Evolutionary conservation across 2,888 invertebrate genomes (phyloP).

Genomic region (Hoplodrina ambigua): DNA sequence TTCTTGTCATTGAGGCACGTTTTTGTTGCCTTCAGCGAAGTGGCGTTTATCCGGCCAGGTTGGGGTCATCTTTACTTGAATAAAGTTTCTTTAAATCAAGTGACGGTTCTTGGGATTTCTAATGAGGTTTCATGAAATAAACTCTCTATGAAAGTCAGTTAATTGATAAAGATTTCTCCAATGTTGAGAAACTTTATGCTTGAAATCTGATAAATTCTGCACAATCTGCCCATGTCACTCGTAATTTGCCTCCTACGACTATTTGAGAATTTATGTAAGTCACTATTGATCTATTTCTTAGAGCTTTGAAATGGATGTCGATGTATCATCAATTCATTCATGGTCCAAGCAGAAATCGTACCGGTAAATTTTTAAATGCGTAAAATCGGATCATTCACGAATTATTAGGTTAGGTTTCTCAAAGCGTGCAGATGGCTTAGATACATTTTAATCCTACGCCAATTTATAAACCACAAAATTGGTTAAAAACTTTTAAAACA

Average conservation of each 20-base stretch:
- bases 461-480: constrained; percentile 11
- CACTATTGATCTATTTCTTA: constrained; percentile 30
- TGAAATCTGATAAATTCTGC: constrained; percentile 22
- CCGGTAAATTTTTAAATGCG: constrained; percentile 36
- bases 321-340: constrained; percentile 20
- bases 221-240: constrained; percentile 18
- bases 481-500: constrained; percentile 34
- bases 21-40: constrained; percentile 40
- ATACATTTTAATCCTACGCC: constrained; percentile 9
- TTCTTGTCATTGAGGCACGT: constrained; percentile 22
- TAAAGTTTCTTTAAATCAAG: neutral
- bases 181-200: neutral
- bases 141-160: constrained; percentile 7
- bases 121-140: neutral
- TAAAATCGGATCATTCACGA: constrained; percentile 27
- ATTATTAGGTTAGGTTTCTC: constrained; percentile 16
- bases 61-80: neutral
- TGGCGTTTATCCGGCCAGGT: constrained; percentile 25
- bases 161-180: constrained; percentile 15
- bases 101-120: neutral
- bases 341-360: constrained; percentile 19
- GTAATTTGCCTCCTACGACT: constrained; percentile 31
- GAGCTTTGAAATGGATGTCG: constrained; percentile 10
- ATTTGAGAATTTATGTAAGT: constrained; percentile 17
- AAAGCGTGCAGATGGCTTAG: constrained; percentile 10